A percentile compares a stretch with the other conserved stretches of the same genome.
phyloP scores from a whole-genome alignment of 2,888 invertebrate genomes.

The Agrilus biguttatus region DNA sequence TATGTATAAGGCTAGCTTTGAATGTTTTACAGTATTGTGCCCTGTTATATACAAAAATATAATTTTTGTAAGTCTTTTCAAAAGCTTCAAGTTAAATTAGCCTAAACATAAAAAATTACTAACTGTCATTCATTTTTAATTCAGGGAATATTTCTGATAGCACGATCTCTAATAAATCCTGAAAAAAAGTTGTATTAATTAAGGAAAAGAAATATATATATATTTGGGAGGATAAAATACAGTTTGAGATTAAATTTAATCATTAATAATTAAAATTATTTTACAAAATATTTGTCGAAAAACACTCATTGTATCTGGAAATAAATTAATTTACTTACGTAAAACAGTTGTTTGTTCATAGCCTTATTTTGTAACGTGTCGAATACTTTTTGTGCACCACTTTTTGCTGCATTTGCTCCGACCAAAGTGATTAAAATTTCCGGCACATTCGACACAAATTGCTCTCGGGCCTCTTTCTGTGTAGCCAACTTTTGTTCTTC shows the following conservation, averaged over 20 bases:
- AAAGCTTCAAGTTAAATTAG: no score
- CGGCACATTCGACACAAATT: conserved; percentile 57
- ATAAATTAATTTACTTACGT: conserved; percentile 46
- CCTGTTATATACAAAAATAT: no score
- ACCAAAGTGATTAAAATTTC: conserved; percentile 72
- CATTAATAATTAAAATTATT: no score
- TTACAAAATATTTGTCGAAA: no score
- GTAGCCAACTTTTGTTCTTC: conserved; percentile 54
- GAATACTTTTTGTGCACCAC: conserved; percentile 76
- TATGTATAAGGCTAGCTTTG: no score
- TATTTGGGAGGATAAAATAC: no score
- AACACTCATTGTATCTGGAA: no score
- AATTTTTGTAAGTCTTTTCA: no score
- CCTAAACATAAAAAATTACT: neutral
- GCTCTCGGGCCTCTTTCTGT: conserved; percentile 50
- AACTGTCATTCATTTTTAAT: conserved; percentile 34
- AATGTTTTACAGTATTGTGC: no score
- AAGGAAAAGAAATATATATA: no score
- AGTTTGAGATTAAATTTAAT: no score
- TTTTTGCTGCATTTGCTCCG: conserved; percentile 70
- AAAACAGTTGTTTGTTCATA: conserved; percentile 82
- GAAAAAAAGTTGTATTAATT: conserved; percentile 19
- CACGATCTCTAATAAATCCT: conserved; percentile 55
- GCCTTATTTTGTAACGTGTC: conserved; percentile 70
- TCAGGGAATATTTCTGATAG: conserved; percentile 57